phyloP scores from a whole-genome alignment of 2,113 vertebrate species.

The Dasyurus viverrinus region DNA sequence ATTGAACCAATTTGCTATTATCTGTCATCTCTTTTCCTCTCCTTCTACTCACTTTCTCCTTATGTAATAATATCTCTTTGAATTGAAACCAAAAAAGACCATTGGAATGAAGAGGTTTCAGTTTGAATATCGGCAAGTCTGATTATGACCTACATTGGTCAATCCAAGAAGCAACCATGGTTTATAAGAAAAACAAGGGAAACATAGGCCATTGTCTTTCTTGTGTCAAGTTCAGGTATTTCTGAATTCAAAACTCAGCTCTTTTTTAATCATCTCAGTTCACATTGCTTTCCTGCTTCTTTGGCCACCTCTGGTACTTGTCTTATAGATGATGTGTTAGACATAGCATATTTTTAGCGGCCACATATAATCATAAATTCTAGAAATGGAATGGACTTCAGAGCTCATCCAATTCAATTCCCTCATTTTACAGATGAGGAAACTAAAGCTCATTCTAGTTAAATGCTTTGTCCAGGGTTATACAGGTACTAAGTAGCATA shows the following conservation, averaged over 20 bases:
- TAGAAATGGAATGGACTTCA: neutral
- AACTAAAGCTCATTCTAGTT: neutral
- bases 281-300: neutral
- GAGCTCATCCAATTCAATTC: neutral
- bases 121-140: neutral
- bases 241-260: neutral
- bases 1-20: too few relatives aligned
- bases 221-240: neutral
- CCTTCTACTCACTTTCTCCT: neutral
- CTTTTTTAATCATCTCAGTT: neutral
- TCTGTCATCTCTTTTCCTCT: neutral
- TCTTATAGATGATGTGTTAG: neutral
- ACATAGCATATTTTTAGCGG: neutral
- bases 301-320: too few relatives aligned
- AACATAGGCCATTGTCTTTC: neutral
- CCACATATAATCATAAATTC: neutral
- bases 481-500: neutral
- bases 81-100: neutral
- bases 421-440: neutral
- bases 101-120: neutral
- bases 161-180: neutral
- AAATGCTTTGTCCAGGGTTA: neutral
- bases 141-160: neutral
- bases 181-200: neutral
- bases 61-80: neutral